Evolutionary conservation across 2,797 vertebrate genomes (phyloP).

Genomic region (Cyclopterus lumpus): DNA sequence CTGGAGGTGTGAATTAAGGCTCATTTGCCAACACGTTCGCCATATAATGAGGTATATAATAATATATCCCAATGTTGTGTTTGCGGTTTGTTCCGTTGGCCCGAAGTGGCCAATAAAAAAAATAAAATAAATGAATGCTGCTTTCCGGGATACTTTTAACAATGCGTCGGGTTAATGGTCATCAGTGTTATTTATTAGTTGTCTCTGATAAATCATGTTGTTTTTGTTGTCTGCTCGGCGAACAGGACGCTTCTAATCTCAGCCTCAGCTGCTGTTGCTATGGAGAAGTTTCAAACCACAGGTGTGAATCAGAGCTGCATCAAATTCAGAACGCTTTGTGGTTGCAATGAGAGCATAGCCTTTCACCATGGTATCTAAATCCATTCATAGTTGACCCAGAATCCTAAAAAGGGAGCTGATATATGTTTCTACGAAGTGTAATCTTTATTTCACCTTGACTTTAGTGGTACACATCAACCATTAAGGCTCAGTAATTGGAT

Average conservation of each 20-base stretch:
- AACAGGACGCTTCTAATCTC: not conserved
- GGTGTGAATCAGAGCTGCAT: not conserved
- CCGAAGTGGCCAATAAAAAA: not conserved
- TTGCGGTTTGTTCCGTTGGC: not conserved
- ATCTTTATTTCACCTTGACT: not conserved
- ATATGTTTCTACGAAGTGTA: not conserved
- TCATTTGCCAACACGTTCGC: not conserved
- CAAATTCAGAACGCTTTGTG: constrained; percentile 6
- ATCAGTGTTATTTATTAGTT: not conserved
- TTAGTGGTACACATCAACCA: not conserved
- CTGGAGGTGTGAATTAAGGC: not conserved
- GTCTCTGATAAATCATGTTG: not conserved
- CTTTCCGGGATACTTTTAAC: not conserved
- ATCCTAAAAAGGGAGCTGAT: not conserved
- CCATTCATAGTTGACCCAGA: not conserved
- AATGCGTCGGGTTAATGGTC: not conserved
- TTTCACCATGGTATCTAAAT: not conserved
- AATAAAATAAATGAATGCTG: not conserved
- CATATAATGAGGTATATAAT: not conserved
- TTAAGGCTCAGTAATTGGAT: not conserved
- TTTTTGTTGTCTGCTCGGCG: not conserved
- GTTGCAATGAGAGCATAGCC: not conserved
- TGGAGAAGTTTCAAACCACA: not conserved
- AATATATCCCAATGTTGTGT: not conserved
- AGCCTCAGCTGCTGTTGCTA: not conserved